Evolutionary conservation across 2,113 vertebrate genomes (phyloP), one percentile per base, ranked within the genome.

Genomic region (Nycticorax nycticorax): DNA sequence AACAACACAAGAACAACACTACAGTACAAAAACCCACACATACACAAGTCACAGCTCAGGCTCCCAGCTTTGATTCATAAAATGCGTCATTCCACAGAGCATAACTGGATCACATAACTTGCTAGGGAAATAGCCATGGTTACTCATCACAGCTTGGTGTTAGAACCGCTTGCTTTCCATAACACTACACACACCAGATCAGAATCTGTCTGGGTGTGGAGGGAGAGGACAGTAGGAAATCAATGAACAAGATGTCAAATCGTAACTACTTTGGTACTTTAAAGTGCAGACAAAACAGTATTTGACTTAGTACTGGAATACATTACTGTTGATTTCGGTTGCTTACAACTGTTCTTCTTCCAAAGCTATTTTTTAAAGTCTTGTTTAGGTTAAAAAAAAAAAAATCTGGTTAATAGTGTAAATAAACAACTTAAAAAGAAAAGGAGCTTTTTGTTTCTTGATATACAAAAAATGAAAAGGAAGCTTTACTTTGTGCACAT

Each of bases 11-110:
- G 32, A 81, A 64, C 68, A 83, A 20, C 55, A 26, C 14, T 37
- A 50, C 48, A 73, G 77, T 33, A 53, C 7, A 32, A 82, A 89
- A 95, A 32, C 82, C 90, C 81, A 85, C 19, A 3, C 8, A 2
- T 11, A 21, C 13, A 41, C 35, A 88, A 93, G 71, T 57, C 85
- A 73, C 78, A 92, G 88, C 78, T 94, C 91, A 69, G 55, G 75
- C 82, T 93, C 74, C 57, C 88, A 41, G 72, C 85, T 90, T 94
- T 94, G 78, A 95, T 93, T 94, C 93, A 92, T 73, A 26, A 89
- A 94, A 48, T 32, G 15, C 26, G 41, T 94, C 93, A 97, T 56
- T 69, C n/a, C 71, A 50, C 74, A 73, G 53, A 94, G 62, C 0
- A 0, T 53, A 94, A 91, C 32, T 50, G 14, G 39, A 88, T 73